phyloP scores from a whole-genome alignment of 2,888 invertebrate species.

The Tiphia femorata region DNA sequence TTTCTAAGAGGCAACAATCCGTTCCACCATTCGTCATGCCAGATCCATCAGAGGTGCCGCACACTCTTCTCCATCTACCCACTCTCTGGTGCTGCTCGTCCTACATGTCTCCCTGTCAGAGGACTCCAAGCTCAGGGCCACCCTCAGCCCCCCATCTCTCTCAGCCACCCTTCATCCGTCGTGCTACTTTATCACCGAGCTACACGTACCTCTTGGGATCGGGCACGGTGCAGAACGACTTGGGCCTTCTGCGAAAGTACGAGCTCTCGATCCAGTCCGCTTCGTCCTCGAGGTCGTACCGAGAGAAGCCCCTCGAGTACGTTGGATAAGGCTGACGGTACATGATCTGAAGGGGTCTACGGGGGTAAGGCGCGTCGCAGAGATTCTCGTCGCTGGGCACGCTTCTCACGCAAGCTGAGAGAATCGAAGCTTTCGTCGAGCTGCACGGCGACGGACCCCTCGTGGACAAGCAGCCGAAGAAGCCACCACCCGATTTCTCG shows the following conservation, averaged over 20 bases:
- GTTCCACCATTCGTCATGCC: no score
- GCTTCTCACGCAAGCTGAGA: conserved; percentile 89
- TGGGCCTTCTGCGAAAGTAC: conserved; percentile 84
- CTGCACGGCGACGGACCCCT: conserved; percentile 78
- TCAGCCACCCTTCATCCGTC: no score
- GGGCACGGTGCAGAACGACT: conserved; percentile 79
- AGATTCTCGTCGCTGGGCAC: conserved; percentile 92
- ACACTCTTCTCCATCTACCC: no score
- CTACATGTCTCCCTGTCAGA: no score
- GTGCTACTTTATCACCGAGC: no score
- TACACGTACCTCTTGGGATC: conserved; percentile 76
- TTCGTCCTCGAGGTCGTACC: conserved; percentile 65
- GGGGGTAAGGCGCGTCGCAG: conserved; percentile 85
- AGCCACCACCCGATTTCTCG: conserved; percentile 76
- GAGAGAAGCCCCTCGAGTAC: conserved; percentile 52
- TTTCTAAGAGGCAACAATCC: no score
- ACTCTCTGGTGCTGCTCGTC: no score
- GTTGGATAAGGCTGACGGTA: conserved; percentile 62
- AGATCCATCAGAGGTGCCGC: no score
- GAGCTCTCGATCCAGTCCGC: conserved; percentile 84
- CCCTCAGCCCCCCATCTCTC: no score
- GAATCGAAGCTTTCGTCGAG: conserved; percentile 77
- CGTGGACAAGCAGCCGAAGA: conserved; percentile 89
- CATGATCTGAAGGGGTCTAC: conserved; percentile 66
- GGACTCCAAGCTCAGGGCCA: no score